Conservation (phyloP, 92 coral and sea anemone species). For the Phenganax marumi region DNA sequence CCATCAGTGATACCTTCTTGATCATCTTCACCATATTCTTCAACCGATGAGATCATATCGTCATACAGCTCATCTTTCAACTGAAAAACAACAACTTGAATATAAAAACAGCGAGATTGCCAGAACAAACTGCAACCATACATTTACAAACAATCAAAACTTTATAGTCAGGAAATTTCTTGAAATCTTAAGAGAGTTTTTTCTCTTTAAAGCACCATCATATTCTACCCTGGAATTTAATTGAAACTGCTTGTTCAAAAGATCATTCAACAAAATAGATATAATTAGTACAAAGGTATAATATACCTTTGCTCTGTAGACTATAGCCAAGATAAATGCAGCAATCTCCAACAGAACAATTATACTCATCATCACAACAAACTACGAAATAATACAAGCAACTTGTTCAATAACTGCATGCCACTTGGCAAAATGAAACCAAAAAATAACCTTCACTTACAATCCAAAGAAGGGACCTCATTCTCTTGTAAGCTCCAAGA, state of each 20-base stretch:
- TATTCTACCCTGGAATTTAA: too few species aligned
- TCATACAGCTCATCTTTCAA: constrained; percentile 31
- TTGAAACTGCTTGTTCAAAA: too few species aligned
- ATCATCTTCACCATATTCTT: constrained; percentile 25
- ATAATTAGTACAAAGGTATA: too few species aligned
- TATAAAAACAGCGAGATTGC: too few species aligned
- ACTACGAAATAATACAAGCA: constrained; percentile 4
- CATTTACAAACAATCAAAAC: too few species aligned
- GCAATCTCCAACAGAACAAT: constrained; percentile 40
- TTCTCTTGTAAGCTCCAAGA: constrained; percentile 42
- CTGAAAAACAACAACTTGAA: background rate
- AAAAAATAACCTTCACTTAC: constrained; percentile 9
- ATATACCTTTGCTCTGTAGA: constrained; percentile 33
- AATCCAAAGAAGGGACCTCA: constrained; percentile 28
- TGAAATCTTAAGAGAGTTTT: too few species aligned
- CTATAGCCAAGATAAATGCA: constrained; percentile 34
- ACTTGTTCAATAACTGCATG: background rate
- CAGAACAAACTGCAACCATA: too few species aligned
- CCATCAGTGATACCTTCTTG: constrained; percentile 46
- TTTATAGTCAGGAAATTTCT: too few species aligned
- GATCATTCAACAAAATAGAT: too few species aligned
- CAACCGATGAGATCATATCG: constrained; percentile 15
- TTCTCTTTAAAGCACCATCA: too few species aligned
- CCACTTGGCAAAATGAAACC: background rate
- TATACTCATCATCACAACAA: constrained; percentile 28